Base-by-base conservation (phyloP, 2,797 vertebrate genomes). In the Esox lucius region DNA sequence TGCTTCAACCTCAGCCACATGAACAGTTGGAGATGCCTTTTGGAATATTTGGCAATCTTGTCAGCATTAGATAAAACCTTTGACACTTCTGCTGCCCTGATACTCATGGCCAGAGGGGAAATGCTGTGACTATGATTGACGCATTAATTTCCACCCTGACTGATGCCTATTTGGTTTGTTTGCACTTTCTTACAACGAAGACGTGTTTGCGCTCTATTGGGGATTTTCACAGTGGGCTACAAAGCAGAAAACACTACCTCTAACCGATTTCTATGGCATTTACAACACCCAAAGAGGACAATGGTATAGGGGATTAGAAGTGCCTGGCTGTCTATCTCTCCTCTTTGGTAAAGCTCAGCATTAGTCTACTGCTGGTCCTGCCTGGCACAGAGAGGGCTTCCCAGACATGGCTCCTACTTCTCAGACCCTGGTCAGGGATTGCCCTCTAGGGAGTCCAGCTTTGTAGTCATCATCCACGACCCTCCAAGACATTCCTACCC, bases 401-500 rank as follows among this genome's bases (percentile, higher is more conserved):
- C 70, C 78, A 22, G 62, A 66, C 73, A 70, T 66, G 82, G 48
- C 77, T 84, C 77, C 79, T 22, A 1, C n/a, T 22, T 9, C n/a
- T 26, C 61, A 48, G 42, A 72, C 73, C 83, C 65, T 46, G 22
- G 33, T n/a, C 33, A 5, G 39, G 68, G 82, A 81, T 83, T 76
- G 28, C 79, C 80, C 78, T 77, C 74, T 62, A 33, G 26, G 65
- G 35, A 72, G 61, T 91, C 83, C 86, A 78, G 79, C 70, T 71
- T 79, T 80, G 81, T 89, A 79, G 81, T 91, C 89, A 87, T 90
- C 90, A 87, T 90, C 85, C 87, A 71, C 91, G 90, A 90, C 91
- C 92, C 94, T 90, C 85, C 78, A 91, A 91, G 94, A 93, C 94
- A 94, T 95, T 95, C 91, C 94, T 93, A 83, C 93, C 81, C 87